Evolutionary conservation across 2,797 vertebrate species (phyloP).

Genomic region (Chiloscyllium punctatum): DNA sequence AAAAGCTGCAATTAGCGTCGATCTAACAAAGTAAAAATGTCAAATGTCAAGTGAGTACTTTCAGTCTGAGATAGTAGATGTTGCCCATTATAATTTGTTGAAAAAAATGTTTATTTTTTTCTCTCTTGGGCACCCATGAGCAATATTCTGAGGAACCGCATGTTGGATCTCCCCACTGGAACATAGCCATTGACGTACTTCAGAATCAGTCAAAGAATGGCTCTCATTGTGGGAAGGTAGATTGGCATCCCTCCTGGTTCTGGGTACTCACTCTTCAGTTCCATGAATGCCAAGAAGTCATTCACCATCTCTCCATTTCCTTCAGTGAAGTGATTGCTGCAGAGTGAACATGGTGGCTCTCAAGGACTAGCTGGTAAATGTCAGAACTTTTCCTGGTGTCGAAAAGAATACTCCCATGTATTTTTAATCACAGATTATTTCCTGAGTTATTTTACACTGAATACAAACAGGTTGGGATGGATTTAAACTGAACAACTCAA

Average conservation of each 20-base stretch:
- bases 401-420: background rate
- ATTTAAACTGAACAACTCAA: background rate
- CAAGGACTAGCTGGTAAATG: background rate
- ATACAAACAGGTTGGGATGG: background rate
- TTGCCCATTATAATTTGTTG: background rate
- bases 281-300: background rate
- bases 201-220: background rate
- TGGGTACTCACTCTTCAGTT: background rate
- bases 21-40: background rate
- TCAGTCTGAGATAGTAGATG: background rate
- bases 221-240: background rate
- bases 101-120: background rate
- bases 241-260: background rate
- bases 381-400: background rate
- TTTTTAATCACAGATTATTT: background rate
- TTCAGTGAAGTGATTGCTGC: background rate
- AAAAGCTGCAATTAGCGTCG: background rate
- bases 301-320: background rate
- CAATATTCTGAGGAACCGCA: background rate
- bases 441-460: background rate
- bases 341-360: background rate
- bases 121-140: background rate
- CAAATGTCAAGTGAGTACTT: background rate
- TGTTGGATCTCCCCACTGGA: constrained; percentile 12
- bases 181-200: background rate